A percentile compares a stretch with the other conserved stretches of the same genome.
phyloP scores from a whole-genome alignment of 2,888 invertebrate genomes.

The Drosophila multiciliata region DNA sequence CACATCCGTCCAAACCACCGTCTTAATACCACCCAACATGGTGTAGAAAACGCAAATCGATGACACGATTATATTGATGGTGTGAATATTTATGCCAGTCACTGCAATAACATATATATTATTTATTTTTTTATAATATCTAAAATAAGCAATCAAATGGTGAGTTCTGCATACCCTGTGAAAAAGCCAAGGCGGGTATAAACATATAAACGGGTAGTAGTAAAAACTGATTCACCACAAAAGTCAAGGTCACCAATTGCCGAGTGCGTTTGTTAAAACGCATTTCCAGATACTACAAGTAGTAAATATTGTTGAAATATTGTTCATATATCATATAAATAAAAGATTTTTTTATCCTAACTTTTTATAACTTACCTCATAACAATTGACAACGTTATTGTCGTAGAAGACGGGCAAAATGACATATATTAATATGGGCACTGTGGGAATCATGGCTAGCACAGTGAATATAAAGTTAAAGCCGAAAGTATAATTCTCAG shows the following conservation, averaged over 20 bases:
- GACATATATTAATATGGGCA: slow-evolving; percentile 81
- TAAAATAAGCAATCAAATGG: background rate
- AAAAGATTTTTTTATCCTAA: background rate
- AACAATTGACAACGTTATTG: slow-evolving; percentile 86
- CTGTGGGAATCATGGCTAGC: slow-evolving; percentile 83
- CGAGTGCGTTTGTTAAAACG: slow-evolving; percentile 82
- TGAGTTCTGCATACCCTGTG: slow-evolving; percentile 76
- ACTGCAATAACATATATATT: slow-evolving; percentile 83
- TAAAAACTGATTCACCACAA: slow-evolving; percentile 80
- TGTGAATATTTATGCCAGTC: slow-evolving; percentile 86
- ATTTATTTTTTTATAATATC: background rate
- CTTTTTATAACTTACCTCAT: slow-evolving; percentile 86
- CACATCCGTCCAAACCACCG: slow-evolving; percentile 86
- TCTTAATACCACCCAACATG: slow-evolving; percentile 86
- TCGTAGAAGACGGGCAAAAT: slow-evolving; percentile 86
- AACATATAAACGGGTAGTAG: slow-evolving; percentile 83
- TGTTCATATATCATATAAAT: background rate
- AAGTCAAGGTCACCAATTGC: slow-evolving; percentile 80
- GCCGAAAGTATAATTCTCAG: slow-evolving; percentile 86
- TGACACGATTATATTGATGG: slow-evolving; percentile 86
- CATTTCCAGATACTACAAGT: slow-evolving; percentile 81
- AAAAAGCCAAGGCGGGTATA: slow-evolving; percentile 82
- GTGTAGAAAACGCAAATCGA: slow-evolving; percentile 87
- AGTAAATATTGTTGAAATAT: background rate
- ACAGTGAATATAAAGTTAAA: slow-evolving; percentile 84